Conservation (phyloP, 2,113 vertebrate species). For the Strigops habroptila region DNA sequence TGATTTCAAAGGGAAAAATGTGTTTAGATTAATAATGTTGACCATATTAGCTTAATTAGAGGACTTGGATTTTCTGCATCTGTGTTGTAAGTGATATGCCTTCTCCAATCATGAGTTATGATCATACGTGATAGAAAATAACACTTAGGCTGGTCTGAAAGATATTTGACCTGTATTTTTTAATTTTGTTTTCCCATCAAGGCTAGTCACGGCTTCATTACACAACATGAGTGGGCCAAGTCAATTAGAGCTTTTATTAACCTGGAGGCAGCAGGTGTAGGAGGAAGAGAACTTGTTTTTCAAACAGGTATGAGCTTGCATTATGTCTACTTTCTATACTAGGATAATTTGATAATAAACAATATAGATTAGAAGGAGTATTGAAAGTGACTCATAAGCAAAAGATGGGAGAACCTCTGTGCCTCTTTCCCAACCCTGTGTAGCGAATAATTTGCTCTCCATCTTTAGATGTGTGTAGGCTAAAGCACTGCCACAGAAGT, state of each 20-base stretch:
- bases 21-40: neutral
- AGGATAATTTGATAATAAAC: neutral
- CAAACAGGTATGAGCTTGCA: conserved; percentile 86
- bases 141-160: neutral
- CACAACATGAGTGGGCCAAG: conserved; percentile 93
- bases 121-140: neutral
- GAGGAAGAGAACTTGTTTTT: conserved; percentile 97
- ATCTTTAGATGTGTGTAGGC: neutral
- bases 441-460: neutral
- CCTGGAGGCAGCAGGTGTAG: conserved; percentile 97
- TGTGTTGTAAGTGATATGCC: neutral
- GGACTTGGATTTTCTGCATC: neutral
- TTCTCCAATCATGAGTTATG: neutral
- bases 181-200: conserved; percentile 60
- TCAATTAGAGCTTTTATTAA: conserved; percentile 93
- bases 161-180: conserved; percentile 6
- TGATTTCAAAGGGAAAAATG: neutral
- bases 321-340: neutral
- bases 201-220: conserved; percentile 99
- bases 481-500: neutral
- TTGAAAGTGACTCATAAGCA: neutral
- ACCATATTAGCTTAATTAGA: neutral
- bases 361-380: neutral
- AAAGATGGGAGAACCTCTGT: neutral
- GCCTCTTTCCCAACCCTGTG: neutral